Conservation (phyloP, 2,797 vertebrate genomes). For the Tamandua tetradactyla region DNA sequence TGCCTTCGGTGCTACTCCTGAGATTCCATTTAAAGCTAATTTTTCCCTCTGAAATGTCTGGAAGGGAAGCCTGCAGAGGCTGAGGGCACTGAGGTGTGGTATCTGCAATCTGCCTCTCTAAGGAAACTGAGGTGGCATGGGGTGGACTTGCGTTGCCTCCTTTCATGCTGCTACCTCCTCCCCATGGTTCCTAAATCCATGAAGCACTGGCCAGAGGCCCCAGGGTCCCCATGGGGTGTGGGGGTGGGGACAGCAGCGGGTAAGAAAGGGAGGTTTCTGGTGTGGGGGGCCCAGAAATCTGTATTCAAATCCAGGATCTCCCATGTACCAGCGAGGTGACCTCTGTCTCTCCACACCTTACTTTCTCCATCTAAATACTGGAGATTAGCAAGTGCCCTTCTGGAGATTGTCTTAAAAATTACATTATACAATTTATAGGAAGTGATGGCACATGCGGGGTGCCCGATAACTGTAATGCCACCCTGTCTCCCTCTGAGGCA, state of each 20-base stretch:
- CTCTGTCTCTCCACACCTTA: background rate
- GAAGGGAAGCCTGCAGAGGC: background rate
- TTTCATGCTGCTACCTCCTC: background rate
- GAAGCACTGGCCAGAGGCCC: background rate
- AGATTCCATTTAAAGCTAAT: constrained; percentile 33
- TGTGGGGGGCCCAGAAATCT: background rate
- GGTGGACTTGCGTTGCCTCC: background rate
- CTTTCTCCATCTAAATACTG: background rate
- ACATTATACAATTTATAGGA: background rate
- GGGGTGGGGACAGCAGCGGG: background rate
- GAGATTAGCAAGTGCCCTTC: background rate
- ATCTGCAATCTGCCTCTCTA: background rate
- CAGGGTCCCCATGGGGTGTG: background rate
- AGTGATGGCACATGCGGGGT: background rate
- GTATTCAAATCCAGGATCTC: background rate
- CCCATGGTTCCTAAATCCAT: background rate
- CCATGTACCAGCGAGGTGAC: background rate
- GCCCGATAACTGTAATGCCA: background rate
- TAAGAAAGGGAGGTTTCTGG: background rate
- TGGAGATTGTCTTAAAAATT: background rate
- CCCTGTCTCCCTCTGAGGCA: background rate
- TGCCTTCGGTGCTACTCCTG: background rate
- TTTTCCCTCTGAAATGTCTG: constrained; percentile 14
- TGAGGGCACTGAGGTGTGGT: accelerated
- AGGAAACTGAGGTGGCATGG: background rate